These are phyloP conservation scores for Hyposoter dolosus DNA, from an alignment of 2,888 invertebrate species.

Conservation along the genomic window DNA sequence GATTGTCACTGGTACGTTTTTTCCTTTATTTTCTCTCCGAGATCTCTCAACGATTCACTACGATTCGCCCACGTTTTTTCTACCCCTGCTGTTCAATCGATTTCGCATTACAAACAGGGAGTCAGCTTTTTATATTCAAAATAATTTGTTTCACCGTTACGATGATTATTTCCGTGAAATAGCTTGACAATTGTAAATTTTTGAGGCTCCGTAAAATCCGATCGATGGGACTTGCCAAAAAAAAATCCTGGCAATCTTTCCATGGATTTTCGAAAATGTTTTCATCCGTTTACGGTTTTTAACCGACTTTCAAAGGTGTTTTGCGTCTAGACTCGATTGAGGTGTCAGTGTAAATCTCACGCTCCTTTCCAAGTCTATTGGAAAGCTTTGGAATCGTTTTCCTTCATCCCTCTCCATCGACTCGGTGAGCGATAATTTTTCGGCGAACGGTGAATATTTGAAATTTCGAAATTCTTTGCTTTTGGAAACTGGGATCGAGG, in stretches of 20 bases:
- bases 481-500: not conserved
- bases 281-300: not conserved
- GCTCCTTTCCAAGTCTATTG: not conserved
- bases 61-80: not conserved
- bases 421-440: not conserved
- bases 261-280: not conserved
- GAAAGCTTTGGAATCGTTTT: constrained; percentile 5
- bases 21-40: not conserved
- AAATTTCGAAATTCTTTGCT: not conserved
- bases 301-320: not conserved
- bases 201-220: not conserved
- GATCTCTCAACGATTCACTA: not conserved
- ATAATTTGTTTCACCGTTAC: not conserved
- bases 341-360: not conserved
- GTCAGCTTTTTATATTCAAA: not conserved
- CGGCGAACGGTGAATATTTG: not conserved
- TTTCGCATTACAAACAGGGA: not conserved
- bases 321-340: not conserved
- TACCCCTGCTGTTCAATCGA: not conserved
- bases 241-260: too few relatives aligned
- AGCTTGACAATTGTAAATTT: not conserved
- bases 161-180: not conserved
- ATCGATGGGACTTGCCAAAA: not conserved
- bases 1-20: not conserved
- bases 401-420: not conserved